Conservation (phyloP, 2,888 invertebrate species). For the Leptothorax acervorum region DNA sequence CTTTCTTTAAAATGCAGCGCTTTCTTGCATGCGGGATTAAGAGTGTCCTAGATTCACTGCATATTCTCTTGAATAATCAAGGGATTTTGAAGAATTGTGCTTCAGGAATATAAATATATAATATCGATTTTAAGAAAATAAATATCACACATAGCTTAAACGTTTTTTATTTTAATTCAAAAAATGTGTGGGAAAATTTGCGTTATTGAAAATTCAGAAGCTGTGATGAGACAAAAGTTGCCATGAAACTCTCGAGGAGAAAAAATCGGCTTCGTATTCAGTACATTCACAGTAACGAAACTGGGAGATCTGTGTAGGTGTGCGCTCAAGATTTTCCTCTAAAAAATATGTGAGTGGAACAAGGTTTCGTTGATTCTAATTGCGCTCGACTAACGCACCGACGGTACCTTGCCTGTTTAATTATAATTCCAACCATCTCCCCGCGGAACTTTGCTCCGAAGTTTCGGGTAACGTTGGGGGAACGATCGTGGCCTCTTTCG, state of each 20-base stretch:
- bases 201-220: constrained; percentile 1
- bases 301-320: not conserved
- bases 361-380: constrained; percentile 9
- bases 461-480: constrained; percentile 25
- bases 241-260: not conserved
- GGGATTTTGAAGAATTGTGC: constrained; percentile 7
- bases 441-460: constrained; percentile 28
- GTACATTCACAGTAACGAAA: not conserved
- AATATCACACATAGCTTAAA: not conserved
- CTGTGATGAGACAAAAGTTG: not conserved
- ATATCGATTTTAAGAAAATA: not conserved
- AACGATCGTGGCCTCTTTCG: constrained; percentile 46
- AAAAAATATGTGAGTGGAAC: not conserved
- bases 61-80: constrained; percentile 14
- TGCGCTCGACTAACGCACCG: constrained; percentile 21
- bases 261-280: not conserved
- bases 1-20: constrained; percentile 20
- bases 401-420: constrained; percentile 34
- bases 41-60: not conserved
- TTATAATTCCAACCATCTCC: constrained; percentile 42
- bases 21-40: constrained; percentile 26
- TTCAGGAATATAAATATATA: not conserved
- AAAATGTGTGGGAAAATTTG: not conserved
- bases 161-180: not conserved
- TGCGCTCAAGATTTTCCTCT: not conserved